These are phyloP conservation scores for Agraylea sexmaculata DNA, from an alignment of 1,140 invertebrate species.

Conservation along the genomic window DNA sequence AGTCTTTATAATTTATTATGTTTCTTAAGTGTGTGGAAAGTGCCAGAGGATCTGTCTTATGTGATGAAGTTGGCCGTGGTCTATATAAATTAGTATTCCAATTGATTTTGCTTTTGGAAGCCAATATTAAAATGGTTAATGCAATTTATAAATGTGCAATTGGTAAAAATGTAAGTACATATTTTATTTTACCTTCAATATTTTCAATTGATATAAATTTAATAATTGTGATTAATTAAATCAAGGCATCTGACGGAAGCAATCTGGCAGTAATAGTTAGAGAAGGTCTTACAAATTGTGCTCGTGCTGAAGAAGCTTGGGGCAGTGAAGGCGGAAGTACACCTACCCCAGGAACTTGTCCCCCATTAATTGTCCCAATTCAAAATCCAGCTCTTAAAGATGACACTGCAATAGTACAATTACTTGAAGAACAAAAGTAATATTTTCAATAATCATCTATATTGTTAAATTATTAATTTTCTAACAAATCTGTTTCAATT, in stretches of 20 bases:
- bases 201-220: neutral
- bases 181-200: neutral
- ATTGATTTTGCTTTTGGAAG: conserved; percentile 78
- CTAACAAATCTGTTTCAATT: neutral
- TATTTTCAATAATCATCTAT: conserved; percentile 5
- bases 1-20: conserved; percentile 14
- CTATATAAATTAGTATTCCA: conserved; percentile 93
- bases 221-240: conserved; percentile 4
- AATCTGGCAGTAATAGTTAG: conserved; percentile 10
- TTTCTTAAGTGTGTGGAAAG: conserved; percentile 56
- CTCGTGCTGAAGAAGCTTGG: conserved; percentile 14
- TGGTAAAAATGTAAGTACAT: conserved; percentile 28
- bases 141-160: conserved; percentile 39
- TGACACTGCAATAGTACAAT: conserved; percentile 12
- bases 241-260: conserved; percentile 18
- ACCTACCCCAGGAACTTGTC: conserved; percentile 10
- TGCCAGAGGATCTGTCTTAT: conserved; percentile 17
- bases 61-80: conserved; percentile 51
- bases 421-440: conserved; percentile 16
- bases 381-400: conserved; percentile 6
- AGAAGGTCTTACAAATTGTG: conserved; percentile 13
- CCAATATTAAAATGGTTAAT: conserved; percentile 78
- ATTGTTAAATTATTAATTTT: neutral
- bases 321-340: conserved; percentile 12
- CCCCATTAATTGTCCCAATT: conserved; percentile 4